Percentiles rank a stretch among this genome's conserved stretches.
Conservation (phyloP, 2,113 vertebrate species). For the Leucosticte australis region DNA sequence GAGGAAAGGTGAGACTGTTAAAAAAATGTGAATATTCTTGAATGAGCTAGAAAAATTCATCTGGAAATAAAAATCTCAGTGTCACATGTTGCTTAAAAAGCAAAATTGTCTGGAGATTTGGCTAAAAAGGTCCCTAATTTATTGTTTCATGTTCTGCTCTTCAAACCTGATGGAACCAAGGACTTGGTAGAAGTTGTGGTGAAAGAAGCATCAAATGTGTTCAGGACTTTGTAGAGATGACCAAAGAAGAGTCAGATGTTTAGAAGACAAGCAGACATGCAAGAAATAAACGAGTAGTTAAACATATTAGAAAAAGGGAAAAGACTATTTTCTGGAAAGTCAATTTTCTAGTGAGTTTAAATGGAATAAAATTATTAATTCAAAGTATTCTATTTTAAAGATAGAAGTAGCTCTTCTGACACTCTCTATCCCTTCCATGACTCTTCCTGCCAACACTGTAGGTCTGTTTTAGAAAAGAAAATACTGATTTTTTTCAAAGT, state of each 20-base stretch:
- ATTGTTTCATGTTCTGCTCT: neutral
- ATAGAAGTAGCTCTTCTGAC: neutral
- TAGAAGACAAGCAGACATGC: neutral
- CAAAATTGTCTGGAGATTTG: neutral
- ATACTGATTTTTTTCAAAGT: neutral
- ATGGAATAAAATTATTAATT: neutral
- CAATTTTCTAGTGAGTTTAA: neutral
- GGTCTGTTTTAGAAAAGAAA: neutral
- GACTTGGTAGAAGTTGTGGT: neutral
- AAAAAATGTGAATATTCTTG: neutral
- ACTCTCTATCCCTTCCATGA: neutral
- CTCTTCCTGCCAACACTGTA: neutral
- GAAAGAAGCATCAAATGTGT: neutral
- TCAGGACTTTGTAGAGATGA: neutral
- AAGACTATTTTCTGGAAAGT: neutral
- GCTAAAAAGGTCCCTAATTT: neutral
- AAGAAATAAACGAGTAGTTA: neutral
- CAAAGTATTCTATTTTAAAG: neutral
- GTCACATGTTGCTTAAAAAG: neutral
- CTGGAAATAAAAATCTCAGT: neutral
- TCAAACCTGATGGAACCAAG: neutral
- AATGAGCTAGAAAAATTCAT: neutral
- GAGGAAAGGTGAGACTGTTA: neutral
- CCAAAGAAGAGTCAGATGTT: neutral
- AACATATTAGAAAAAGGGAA: neutral